phyloP scores from a whole-genome alignment of 2,797 vertebrate species.

The Rhinichthys osculus region DNA sequence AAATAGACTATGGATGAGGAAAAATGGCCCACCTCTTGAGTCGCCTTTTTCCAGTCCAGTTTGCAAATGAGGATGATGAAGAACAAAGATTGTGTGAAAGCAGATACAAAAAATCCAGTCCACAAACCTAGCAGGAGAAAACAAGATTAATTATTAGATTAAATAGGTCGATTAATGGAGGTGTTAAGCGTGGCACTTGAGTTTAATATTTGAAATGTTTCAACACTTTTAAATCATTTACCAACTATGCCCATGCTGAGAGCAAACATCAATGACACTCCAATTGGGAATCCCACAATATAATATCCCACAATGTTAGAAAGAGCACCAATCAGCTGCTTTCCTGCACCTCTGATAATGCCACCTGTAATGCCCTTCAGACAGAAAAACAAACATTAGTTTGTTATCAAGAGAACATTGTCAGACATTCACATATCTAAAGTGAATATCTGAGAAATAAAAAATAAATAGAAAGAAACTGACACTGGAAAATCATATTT shows the following conservation, averaged over 20 bases:
- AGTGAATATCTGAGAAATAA: background rate
- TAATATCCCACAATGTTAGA: conserved; percentile 84
- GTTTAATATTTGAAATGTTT: background rate
- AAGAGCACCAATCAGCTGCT: conserved; percentile 83
- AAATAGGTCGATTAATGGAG: background rate
- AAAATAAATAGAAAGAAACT: too few relatives aligned
- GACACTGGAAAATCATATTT: background rate
- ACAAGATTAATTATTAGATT: background rate
- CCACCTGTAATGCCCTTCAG: conserved; percentile 81
- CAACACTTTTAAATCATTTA: conserved; percentile 62
- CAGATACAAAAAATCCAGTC: conserved; percentile 80
- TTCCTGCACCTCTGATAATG: conserved; percentile 85
- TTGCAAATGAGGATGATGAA: conserved; percentile 78
- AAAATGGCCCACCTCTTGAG: conserved; percentile 77
- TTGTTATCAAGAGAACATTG: background rate
- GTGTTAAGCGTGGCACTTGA: too few relatives aligned
- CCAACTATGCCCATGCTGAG: conserved; percentile 83
- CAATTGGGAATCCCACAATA: conserved; percentile 83
- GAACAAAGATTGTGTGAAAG: conserved; percentile 76
- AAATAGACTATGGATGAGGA: background rate
- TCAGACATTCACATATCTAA: background rate
- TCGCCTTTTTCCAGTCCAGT: conserved; percentile 84
- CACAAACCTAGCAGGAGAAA: conserved; percentile 80
- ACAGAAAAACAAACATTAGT: conserved; percentile 32
- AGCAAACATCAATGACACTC: conserved; percentile 86